Conservation (phyloP, 2,797 vertebrate genomes). For the Myripristis jacobus region DNA sequence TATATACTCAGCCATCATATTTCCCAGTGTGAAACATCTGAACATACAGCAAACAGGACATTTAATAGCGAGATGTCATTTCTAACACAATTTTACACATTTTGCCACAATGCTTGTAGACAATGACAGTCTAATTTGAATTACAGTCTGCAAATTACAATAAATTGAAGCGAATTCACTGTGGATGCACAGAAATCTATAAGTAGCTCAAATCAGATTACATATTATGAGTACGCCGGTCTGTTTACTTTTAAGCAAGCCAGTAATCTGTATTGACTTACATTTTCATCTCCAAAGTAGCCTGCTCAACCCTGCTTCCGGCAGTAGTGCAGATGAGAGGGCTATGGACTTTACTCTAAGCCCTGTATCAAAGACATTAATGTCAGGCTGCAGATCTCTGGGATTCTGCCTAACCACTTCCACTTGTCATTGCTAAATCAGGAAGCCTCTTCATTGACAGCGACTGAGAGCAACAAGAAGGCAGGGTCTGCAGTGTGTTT, state of each 20-base stretch:
- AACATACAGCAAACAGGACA: neutral
- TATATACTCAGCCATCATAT: neutral
- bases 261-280: neutral
- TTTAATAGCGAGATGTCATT: neutral
- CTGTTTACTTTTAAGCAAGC: slow-evolving; percentile 4
- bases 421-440: slow-evolving; percentile 48
- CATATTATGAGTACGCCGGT: neutral
- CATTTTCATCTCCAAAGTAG: slow-evolving; percentile 21
- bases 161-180: neutral
- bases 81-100: neutral
- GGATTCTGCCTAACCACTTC: slow-evolving; percentile 31
- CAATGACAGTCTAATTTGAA: no score
- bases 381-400: slow-evolving; percentile 28
- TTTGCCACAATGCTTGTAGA: neutral
- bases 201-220: neutral
- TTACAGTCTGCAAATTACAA: neutral
- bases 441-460: slow-evolving; percentile 38
- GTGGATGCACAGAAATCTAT: neutral
- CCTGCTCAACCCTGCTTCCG: slow-evolving; percentile 7
- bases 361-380: slow-evolving; percentile 40
- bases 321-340: slow-evolving; percentile 15
- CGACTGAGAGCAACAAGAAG: slow-evolving; percentile 33
- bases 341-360: slow-evolving; percentile 26
- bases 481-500: slow-evolving; percentile 44
- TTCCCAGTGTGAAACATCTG: neutral